These are phyloP conservation scores for Stratiomys singularior DNA, from an alignment of 2,888 invertebrate genomes.

Conservation along the genomic window DNA sequence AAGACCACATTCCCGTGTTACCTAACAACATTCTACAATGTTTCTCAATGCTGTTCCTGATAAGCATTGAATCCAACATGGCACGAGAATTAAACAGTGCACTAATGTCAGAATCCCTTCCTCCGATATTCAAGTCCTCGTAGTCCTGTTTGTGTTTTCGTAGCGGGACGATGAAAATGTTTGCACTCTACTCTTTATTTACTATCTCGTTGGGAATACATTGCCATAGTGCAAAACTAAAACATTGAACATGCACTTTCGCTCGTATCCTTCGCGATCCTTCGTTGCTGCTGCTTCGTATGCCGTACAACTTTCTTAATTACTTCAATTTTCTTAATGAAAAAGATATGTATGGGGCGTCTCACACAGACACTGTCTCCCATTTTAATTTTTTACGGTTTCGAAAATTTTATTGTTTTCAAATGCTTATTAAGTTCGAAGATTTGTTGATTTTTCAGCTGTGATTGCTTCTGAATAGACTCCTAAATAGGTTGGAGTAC, in stretches of 20 bases:
- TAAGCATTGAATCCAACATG: not conserved
- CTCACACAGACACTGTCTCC: not conserved
- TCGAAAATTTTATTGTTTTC: conserved; percentile 10
- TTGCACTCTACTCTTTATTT: not conserved
- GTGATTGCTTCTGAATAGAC: not conserved
- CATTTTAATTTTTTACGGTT: not conserved
- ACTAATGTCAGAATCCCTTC: conserved; percentile 11
- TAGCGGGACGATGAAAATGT: not conserved
- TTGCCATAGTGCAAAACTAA: not conserved
- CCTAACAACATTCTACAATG: not conserved
- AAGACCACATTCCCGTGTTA: not conserved
- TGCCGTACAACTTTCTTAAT: conserved; percentile 48
- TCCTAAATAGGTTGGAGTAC: not conserved
- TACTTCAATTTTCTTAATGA: conserved; percentile 51
- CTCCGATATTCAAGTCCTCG: not conserved
- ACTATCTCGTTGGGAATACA: not conserved
- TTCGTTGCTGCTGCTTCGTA: not conserved
- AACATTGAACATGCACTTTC: conserved; percentile 29
- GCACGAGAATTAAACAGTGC: conserved; percentile 18
- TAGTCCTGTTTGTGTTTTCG: not conserved
- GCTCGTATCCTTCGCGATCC: not conserved
- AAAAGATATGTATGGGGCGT: conserved; percentile 50
- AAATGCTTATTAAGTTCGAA: not conserved
- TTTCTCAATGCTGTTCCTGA: not conserved
- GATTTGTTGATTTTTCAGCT: not conserved